Percentiles rank a stretch among this genome's conserved stretches.
Conservation (phyloP, 2,888 invertebrate genomes). For the Caenorhabditis drosophilae region DNA sequence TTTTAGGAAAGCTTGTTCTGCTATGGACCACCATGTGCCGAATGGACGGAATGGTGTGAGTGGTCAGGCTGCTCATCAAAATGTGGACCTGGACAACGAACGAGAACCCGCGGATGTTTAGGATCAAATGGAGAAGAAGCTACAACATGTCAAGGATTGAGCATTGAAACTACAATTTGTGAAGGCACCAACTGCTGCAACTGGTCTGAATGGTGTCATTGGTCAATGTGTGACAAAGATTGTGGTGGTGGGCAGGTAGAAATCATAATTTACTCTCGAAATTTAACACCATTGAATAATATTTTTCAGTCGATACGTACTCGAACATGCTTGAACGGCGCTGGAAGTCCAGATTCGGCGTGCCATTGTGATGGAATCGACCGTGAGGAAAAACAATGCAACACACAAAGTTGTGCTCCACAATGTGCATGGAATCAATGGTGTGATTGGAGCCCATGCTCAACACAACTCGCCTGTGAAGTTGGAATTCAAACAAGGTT, state of each 20-base stretch:
- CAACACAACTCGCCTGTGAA: slow-evolving; percentile 53
- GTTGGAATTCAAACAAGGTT: slow-evolving; percentile 43
- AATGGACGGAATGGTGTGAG: slow-evolving; percentile 60
- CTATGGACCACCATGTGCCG: slow-evolving; percentile 59
- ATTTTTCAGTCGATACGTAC: slow-evolving; percentile 39
- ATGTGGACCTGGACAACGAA: slow-evolving; percentile 57
- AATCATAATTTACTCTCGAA: background rate
- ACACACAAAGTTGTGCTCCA: slow-evolving; percentile 57
- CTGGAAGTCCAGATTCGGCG: slow-evolving; percentile 43
- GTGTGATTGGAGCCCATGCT: slow-evolving; percentile 62
- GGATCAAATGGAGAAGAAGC: slow-evolving; percentile 51
- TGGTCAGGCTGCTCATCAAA: slow-evolving; percentile 55
- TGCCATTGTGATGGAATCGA: slow-evolving; percentile 59
- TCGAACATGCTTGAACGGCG: slow-evolving; percentile 51
- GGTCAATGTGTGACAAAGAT: slow-evolving; percentile 60
- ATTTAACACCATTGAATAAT: background rate
- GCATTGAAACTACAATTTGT: slow-evolving; percentile 52
- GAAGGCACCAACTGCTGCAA: slow-evolving; percentile 56
- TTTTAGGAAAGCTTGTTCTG: slow-evolving; percentile 56
- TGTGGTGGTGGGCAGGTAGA: slow-evolving; percentile 59
- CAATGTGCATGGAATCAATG: slow-evolving; percentile 61
- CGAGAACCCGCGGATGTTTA: slow-evolving; percentile 55
- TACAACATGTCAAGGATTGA: slow-evolving; percentile 54
- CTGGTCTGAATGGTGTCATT: slow-evolving; percentile 62
- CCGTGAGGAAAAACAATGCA: slow-evolving; percentile 54